Evolutionary conservation across 1,140 invertebrate species (phyloP).

Genomic region (Himalopsyche phryganea): DNA sequence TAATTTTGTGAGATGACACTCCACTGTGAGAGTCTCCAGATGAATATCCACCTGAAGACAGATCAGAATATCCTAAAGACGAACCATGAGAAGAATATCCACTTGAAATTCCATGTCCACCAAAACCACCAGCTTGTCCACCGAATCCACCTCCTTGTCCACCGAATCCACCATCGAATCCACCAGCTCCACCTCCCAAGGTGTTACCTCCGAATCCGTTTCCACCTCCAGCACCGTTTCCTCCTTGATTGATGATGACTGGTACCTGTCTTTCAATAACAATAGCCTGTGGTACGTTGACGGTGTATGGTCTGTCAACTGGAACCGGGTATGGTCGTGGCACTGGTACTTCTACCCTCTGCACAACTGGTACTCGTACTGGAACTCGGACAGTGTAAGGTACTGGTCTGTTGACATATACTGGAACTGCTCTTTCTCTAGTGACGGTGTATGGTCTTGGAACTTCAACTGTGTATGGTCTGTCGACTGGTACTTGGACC

Average conservation of each 20-base stretch:
- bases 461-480: conserved; percentile 54
- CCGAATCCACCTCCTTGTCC: neutral
- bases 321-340: conserved; percentile 40
- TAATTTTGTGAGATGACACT: conserved; percentile 11
- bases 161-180: conserved; percentile 23
- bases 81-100: conserved; percentile 12
- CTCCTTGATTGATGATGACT: conserved; percentile 39
- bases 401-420: conserved; percentile 47
- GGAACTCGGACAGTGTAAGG: conserved; percentile 54
- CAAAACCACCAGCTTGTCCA: neutral
- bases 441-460: conserved; percentile 50
- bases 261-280: conserved; percentile 52
- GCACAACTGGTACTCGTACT: conserved; percentile 48
- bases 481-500: conserved; percentile 48
- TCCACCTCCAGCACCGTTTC: conserved; percentile 26
- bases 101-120: neutral
- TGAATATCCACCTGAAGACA: neutral
- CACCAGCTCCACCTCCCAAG: conserved; percentile 26
- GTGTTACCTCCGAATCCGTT: conserved; percentile 32
- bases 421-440: conserved; percentile 51
- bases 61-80: neutral
- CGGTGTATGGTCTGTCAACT: conserved; percentile 40
- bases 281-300: conserved; percentile 45
- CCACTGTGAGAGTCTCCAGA: conserved; percentile 1
- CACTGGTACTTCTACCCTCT: conserved; percentile 36